These are phyloP conservation scores for Dendrolimus houi DNA, from an alignment of 2,888 invertebrate genomes.

Conservation along the genomic window DNA sequence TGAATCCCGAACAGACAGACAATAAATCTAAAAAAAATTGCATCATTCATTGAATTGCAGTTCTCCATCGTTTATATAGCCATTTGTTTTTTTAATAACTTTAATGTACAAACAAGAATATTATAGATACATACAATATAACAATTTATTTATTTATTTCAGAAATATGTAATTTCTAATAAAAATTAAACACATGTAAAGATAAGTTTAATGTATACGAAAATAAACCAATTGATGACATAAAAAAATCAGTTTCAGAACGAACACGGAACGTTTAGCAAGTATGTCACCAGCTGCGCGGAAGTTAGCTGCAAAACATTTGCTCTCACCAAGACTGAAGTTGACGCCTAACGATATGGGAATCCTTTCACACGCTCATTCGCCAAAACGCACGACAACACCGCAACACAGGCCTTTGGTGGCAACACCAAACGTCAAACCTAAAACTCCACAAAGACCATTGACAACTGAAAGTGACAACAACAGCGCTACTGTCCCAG, in stretches of 20 bases:
- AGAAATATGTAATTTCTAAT: too few relatives aligned
- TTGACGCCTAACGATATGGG: constrained; percentile 59
- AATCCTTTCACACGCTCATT: constrained; percentile 37
- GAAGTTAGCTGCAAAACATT: constrained; percentile 83
- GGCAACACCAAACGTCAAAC: constrained; percentile 31
- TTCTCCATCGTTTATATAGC: too few relatives aligned
- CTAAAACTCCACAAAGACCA: constrained; percentile 16
- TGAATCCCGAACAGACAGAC: too few relatives aligned
- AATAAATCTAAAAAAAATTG: too few relatives aligned
- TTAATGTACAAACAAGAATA: too few relatives aligned
- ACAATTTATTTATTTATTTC: too few relatives aligned
- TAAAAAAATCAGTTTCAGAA: constrained; percentile 46
- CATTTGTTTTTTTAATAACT: too few relatives aligned
- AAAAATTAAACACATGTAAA: too few relatives aligned
- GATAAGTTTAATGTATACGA: too few relatives aligned
- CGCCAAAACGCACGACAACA: constrained; percentile 35
- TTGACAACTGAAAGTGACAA: constrained; percentile 13
- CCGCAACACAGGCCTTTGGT: constrained; percentile 31
- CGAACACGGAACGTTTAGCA: constrained; percentile 87
- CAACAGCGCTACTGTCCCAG: constrained; percentile 25
- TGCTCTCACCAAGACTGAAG: constrained; percentile 59
- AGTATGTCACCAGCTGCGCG: constrained; percentile 98
- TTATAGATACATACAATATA: too few relatives aligned
- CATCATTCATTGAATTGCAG: too few relatives aligned
- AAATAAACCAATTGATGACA: too few relatives aligned